These are phyloP conservation scores for Euwallacea similis DNA, from an alignment of 1,140 invertebrate species.

Conservation along the genomic window DNA sequence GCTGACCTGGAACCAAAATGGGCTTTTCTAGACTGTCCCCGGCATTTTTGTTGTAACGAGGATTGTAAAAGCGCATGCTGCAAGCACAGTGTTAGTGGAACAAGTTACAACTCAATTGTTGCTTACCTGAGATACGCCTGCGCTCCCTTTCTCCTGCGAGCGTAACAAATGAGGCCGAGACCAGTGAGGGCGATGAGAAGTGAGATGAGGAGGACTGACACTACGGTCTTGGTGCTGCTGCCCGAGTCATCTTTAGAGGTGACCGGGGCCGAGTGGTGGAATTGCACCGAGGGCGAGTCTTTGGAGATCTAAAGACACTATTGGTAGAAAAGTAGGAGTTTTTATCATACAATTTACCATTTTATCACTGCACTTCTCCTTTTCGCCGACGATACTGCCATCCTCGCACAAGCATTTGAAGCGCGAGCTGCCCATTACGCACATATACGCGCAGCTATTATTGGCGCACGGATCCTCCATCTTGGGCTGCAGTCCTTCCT, in stretches of 20 bases:
- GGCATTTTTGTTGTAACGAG: conserved; percentile 46
- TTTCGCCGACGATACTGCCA: conserved; percentile 51
- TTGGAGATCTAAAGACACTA: neutral
- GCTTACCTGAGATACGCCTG: conserved; percentile 32
- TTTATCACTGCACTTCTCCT: conserved; percentile 45
- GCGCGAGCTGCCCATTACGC: conserved; percentile 55
- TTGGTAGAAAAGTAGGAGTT: too few relatives aligned
- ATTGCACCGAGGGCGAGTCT: neutral
- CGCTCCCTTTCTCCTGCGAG: conserved; percentile 21
- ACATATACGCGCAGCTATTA: conserved; percentile 59
- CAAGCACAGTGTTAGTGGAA: neutral
- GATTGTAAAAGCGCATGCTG: conserved; percentile 56
- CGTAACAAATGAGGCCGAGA: conserved; percentile 12
- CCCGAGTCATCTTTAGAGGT: neutral
- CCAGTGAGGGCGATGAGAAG: conserved; percentile 19
- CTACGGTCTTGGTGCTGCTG: neutral
- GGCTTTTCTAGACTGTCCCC: conserved; percentile 32
- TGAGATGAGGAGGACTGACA: conserved; percentile 26
- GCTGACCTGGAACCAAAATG: conserved; percentile 49
- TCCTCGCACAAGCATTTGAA: conserved; percentile 61
- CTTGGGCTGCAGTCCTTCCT: conserved; percentile 59
- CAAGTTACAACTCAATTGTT: neutral
- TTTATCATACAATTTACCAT: neutral
- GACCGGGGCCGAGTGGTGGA: conserved; percentile 1
- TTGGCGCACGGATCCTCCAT: conserved; percentile 55